Percentiles rank a stretch among this genome's conserved stretches.
These are phyloP conservation scores for Chromis chromis DNA, from an alignment of 2,797 vertebrate genomes.

Conservation along the genomic window DNA sequence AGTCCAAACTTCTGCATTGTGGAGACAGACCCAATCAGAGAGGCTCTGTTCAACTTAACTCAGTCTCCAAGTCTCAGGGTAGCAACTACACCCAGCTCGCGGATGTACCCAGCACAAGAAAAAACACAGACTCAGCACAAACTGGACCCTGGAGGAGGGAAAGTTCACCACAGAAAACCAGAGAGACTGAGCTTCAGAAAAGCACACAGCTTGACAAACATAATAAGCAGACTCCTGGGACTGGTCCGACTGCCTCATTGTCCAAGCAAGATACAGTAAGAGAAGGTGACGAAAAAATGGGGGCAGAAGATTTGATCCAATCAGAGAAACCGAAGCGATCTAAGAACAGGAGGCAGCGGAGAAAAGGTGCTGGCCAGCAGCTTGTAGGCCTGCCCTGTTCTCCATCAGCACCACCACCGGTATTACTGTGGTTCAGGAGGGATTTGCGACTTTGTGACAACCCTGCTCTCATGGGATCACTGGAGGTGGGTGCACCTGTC, in stretches of 20 bases:
- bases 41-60: slow-evolving; percentile 5
- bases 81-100: slow-evolving; percentile 19
- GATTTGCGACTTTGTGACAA: slow-evolving; percentile 84
- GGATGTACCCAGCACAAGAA: slow-evolving; percentile 7
- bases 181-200: slow-evolving; percentile 14
- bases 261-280: background rate
- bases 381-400: slow-evolving; percentile 62
- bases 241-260: slow-evolving; percentile 11
- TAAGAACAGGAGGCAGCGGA: slow-evolving; percentile 68
- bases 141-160: slow-evolving; percentile 18
- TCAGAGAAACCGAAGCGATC: slow-evolving; percentile 62
- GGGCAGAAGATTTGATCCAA: slow-evolving; percentile 26
- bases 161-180: background rate
- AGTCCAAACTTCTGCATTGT: background rate
- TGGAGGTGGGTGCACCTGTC: slow-evolving; percentile 79
- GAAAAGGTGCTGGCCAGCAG: slow-evolving; percentile 59
- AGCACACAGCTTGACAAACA: background rate
- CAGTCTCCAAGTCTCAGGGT: slow-evolving; percentile 12
- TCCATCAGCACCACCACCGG: slow-evolving; percentile 57
- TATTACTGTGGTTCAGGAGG: slow-evolving; percentile 82
- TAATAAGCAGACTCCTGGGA: background rate
- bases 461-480: slow-evolving; percentile 75
- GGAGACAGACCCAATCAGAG: slow-evolving; percentile 3
- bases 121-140: background rate
- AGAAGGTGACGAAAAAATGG: slow-evolving; percentile 14